Conservation (phyloP, 2,113 vertebrate genomes). For the Equus quagga region DNA sequence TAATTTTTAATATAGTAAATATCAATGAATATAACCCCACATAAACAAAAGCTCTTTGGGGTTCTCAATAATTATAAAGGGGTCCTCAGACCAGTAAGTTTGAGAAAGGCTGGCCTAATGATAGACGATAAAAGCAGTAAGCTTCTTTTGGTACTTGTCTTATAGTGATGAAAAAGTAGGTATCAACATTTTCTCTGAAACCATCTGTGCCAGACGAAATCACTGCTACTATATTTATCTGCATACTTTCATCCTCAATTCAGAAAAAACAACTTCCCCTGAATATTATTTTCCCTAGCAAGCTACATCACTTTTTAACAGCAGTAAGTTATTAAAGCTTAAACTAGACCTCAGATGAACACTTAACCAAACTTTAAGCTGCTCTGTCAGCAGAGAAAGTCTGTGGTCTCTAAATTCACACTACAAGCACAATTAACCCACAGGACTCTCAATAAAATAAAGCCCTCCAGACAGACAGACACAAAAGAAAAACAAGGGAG, state of each 20-base stretch:
- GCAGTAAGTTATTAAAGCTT: constrained; percentile 45
- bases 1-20: constrained; percentile 17
- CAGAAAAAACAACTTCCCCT: neutral
- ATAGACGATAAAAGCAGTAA: neutral
- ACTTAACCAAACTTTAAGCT: constrained; percentile 28
- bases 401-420: constrained; percentile 49
- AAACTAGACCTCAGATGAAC: constrained; percentile 58
- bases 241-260: constrained; percentile 51
- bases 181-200: constrained; percentile 62
- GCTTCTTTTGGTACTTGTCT: constrained; percentile 28
- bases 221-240: constrained; percentile 48
- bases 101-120: constrained; percentile 26
- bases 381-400: constrained; percentile 48
- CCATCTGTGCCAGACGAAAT: constrained; percentile 53
- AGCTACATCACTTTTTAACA: constrained; percentile 33
- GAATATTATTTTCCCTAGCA: constrained; percentile 37
- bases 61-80: neutral
- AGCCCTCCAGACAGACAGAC: neutral
- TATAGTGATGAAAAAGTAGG: neutral
- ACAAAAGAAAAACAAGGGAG: neutral
- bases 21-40: neutral
- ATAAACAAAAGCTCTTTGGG: constrained; percentile 30
- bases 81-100: neutral
- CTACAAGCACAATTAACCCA: constrained; percentile 20
- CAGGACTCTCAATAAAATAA: constrained; percentile 23